Evolutionary conservation across 1,140 invertebrate species (phyloP), one percentile per base, ranked within the genome.

Genomic region (Pseudomyrmex cubaensis): DNA sequence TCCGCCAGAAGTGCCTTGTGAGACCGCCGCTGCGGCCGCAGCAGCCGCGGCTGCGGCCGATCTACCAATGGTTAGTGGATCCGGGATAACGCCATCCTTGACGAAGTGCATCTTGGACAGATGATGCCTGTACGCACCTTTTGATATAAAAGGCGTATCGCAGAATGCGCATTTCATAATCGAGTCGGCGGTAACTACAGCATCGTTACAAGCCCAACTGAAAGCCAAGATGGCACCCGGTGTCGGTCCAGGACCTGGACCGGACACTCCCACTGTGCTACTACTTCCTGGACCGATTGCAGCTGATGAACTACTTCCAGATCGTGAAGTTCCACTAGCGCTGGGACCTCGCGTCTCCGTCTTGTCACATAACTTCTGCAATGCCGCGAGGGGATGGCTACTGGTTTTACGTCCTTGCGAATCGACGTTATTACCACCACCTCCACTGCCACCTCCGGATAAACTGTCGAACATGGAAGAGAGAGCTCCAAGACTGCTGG

Each of bases 41-140:
- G 88, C 93, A 9, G 93, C 92, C 61, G 90, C 91, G 50, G 83
- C 94, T 89, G 80, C 94, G 84, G 92, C 94, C 86, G 92, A 95
- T 93, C 92, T 95, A 90, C 87, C 94, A 92, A 96, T 94, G 1
- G 95, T 95, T 22, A 97, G 93, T 0, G 96, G 96, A 89, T 97
- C 97, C 3, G 97, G 97, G 84, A 97, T 96, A 20, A 97, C 97
- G 12, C 97, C 97, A 88, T 99, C 98, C 93, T 99, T 99, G 44
- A 99, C 97, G 90, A 99, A 98, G 94, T 99, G 98, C 97, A 99
- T 98, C 92, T 99, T 99, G 69, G 98, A 98, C 78, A 99, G 94
- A 91, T 99, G 98, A 94, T 99, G 98, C 88, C 98, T 96, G 94
- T 99, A 99, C 1, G 98, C 98, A 48, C 98, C 98, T 94, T 99